phyloP scores from a whole-genome alignment of 2,797 vertebrate genomes.

The Trachops cirrhosus region DNA sequence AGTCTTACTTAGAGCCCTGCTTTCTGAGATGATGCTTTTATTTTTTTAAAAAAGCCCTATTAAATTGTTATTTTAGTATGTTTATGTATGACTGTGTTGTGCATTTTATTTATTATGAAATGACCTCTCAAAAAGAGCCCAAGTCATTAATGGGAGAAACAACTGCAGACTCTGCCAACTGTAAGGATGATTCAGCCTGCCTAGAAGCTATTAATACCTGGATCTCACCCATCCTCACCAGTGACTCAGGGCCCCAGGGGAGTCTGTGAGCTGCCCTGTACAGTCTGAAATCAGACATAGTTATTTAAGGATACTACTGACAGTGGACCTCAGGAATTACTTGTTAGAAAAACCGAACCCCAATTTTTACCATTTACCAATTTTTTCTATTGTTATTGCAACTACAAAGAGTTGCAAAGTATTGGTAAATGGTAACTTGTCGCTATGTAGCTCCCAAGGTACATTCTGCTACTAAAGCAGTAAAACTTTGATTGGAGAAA shows the following conservation, averaged over 20 bases:
- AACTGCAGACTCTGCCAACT: not conserved
- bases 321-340: not conserved
- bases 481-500: conserved; percentile 10
- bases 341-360: conserved; percentile 19
- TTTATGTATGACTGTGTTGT: not conserved
- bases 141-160: not conserved
- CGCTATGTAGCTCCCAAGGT: not conserved
- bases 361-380: not conserved
- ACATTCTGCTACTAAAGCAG: not conserved
- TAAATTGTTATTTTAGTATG: not conserved
- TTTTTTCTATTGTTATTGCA: not conserved
- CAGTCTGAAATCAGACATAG: not conserved
- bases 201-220: not conserved
- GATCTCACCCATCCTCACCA: not conserved
- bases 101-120: not conserved
- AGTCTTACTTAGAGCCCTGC: not conserved
- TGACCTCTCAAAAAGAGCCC: not conserved
- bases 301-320: conserved; percentile 31
- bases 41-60: not conserved
- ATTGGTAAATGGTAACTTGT: not conserved
- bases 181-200: not conserved
- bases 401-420: not conserved
- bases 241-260: conserved; percentile 2
- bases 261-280: not conserved
- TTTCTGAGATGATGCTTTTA: not conserved